Evolutionary conservation across 2,797 vertebrate genomes (phyloP), one percentile per base, ranked within the genome.

Genomic region (Setipinna tenuifilis): DNA sequence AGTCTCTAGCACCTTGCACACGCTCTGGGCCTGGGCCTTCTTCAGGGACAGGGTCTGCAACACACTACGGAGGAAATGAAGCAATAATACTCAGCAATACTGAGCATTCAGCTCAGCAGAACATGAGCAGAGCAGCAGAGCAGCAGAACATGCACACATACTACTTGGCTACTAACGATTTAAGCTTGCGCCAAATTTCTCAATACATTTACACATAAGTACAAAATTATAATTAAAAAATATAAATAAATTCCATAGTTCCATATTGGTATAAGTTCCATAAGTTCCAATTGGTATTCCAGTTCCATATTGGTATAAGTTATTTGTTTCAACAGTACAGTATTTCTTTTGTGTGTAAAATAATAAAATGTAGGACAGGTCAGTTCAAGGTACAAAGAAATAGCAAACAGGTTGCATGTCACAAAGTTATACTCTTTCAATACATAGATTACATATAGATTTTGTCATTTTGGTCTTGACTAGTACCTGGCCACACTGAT

Each of bases 11-110:
- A 96, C 97, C 82, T 97, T 96, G 82, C 97, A 93, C 89, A 99
- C 95, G 6, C 94, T 97, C 91, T 95, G 91, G 21, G 96, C 98
- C 93, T 99, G 98, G 35, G 96, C 95, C 92, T 96, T 98, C 91
- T 96, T 97, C 92, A 99, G 91, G 21, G 96, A 94, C 85, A 99
- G 96, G 82, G 98, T 97, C 94, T 98, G 96, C 82, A 99, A 89
- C 88, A 99, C 95, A 89, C 98, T 99, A 88, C 41, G 85, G 2
- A 65, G 59, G 83, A 82, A 9, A 85, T 23, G 9, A 54, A 7
- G 50, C 14, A 3, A 48, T 48, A 10, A 48, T 48, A 10, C 46
- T 4, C 3, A 48, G 46, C 46, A 48, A 48, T n/a, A 41, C 35
- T 54, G 7, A 54, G 50, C 50, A 54, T 54, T 7, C 50, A 54